Conservation (phyloP, 2,113 vertebrate genomes). For the Grammomys surdaster region DNA sequence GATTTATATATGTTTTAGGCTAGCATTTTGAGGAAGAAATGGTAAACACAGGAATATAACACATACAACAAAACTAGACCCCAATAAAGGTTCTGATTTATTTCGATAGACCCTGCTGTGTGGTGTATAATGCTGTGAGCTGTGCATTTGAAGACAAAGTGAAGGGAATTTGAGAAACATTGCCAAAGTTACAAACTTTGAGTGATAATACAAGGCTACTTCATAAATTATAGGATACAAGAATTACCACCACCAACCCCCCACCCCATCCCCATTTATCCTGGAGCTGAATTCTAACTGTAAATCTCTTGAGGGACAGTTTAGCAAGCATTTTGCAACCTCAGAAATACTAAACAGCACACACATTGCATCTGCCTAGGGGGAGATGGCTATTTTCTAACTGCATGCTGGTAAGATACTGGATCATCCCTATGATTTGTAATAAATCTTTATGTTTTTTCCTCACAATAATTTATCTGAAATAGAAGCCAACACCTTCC, state of each 20-base stretch:
- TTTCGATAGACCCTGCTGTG: constrained; percentile 18
- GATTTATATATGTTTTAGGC: background rate
- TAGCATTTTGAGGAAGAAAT: background rate
- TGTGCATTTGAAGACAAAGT: constrained; percentile 46
- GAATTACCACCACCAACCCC: constrained; percentile 25
- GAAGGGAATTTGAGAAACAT: constrained; percentile 62
- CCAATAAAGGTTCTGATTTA: background rate
- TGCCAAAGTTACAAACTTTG: constrained; percentile 74
- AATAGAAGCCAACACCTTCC: constrained; percentile 74
- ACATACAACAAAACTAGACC: background rate
- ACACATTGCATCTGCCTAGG: constrained; percentile 63
- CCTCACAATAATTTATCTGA: constrained; percentile 79
- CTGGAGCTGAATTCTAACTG: constrained; percentile 69
- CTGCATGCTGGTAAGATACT: constrained; percentile 64
- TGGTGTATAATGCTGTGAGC: constrained; percentile 31
- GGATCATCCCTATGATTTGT: constrained; percentile 69
- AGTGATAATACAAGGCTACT: constrained; percentile 78
- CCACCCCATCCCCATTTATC: constrained; percentile 62
- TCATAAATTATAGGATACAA: constrained; percentile 80
- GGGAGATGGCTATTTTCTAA: constrained; percentile 70
- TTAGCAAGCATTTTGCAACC: constrained; percentile 71
- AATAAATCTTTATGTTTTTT: constrained; percentile 80
- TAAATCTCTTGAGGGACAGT: constrained; percentile 79
- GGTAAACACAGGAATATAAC: background rate
- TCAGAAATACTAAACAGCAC: constrained; percentile 53